Conservation (phyloP, 2,113 vertebrate genomes). For the Solea senegalensis region DNA sequence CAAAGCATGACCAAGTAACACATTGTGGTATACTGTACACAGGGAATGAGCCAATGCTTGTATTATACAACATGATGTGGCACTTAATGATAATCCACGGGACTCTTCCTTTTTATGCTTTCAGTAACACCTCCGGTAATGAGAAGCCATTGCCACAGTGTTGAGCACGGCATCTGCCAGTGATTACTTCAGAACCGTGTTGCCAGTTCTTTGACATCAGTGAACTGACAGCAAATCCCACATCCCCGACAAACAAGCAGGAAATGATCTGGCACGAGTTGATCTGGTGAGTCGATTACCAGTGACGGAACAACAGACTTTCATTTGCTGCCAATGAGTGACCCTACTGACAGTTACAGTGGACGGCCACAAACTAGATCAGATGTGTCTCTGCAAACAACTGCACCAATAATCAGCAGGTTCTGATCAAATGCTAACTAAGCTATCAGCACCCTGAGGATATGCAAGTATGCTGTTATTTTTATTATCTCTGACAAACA, state of each 20-base stretch:
- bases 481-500: background rate
- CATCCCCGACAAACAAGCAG: conserved; percentile 30
- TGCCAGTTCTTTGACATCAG: conserved; percentile 39
- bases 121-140: conserved; percentile 34
- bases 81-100: conserved; percentile 15
- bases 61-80: background rate
- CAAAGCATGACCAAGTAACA: background rate
- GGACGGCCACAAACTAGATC: conserved; percentile 6
- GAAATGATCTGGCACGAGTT: conserved; percentile 35
- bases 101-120: conserved; percentile 19
- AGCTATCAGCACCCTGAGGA: background rate
- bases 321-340: conserved; percentile 19
- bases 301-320: conserved; percentile 25
- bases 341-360: background rate
- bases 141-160: conserved; percentile 28
- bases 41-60: conserved; percentile 4
- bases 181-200: conserved; percentile 39
- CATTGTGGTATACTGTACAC: background rate
- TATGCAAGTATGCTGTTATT: background rate
- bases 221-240: conserved; percentile 35
- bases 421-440: background rate
- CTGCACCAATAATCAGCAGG: no score
- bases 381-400: background rate
- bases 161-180: conserved; percentile 29
- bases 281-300: conserved; percentile 5